phyloP scores from a whole-genome alignment of 2,113 vertebrate species.

The Alexandromys fortis region DNA sequence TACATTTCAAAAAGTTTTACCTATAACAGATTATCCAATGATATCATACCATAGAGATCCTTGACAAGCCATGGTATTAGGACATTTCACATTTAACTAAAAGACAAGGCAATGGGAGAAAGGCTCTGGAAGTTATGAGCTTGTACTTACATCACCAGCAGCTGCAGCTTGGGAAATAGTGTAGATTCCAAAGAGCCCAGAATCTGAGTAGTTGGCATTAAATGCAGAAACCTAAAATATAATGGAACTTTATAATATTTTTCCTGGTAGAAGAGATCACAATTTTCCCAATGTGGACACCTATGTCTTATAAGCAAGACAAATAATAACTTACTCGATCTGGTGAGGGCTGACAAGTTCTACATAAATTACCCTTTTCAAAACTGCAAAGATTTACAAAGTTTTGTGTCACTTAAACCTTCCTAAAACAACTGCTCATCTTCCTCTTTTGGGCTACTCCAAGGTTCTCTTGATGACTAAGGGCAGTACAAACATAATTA shows the following conservation, averaged over 20 bases:
- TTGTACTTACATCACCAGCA: slow-evolving; percentile 90
- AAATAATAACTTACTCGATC: neutral
- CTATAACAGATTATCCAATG: neutral
- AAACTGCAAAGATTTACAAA: neutral
- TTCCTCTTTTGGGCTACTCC: neutral
- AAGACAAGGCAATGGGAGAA: neutral
- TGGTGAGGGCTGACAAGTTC: neutral
- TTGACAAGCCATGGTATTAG: neutral
- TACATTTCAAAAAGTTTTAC: neutral
- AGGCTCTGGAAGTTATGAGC: neutral
- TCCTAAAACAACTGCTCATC: neutral
- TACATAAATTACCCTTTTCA: neutral
- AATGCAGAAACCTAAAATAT: slow-evolving; percentile 92
- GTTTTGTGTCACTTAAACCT: slow-evolving; percentile 2
- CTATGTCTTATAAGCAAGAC: neutral
- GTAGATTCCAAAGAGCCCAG: slow-evolving; percentile 96
- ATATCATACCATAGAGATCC: neutral
- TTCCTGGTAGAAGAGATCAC: neutral
- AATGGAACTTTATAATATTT: neutral
- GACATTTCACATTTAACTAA: neutral
- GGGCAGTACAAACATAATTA: neutral
- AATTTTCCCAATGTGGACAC: neutral
- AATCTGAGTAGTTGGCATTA: slow-evolving; percentile 94
- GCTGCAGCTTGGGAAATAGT: slow-evolving; percentile 89
- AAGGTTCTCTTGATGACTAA: neutral